Conservation (phyloP, 2,797 vertebrate genomes). For the Garrulus glandarius region DNA sequence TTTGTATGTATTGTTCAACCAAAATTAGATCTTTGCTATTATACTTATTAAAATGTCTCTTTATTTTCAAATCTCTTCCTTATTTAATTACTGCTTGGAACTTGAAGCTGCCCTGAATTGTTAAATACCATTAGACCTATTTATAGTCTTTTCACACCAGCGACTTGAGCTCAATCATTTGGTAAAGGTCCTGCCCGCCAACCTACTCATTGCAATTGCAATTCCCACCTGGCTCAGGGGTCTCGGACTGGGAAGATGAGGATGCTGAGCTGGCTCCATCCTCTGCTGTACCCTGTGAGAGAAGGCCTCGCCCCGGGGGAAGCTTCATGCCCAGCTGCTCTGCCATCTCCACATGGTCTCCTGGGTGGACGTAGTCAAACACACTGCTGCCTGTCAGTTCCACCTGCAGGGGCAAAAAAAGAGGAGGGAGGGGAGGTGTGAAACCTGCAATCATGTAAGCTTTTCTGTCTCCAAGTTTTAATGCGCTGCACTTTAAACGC, state of each 20-base stretch:
- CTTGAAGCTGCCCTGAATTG: conserved; percentile 74
- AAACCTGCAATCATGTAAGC: conserved; percentile 19
- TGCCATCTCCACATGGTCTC: conserved; percentile 97
- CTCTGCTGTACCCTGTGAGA: conserved; percentile 89
- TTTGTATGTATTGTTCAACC: conserved; percentile 71
- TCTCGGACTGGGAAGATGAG: conserved; percentile 94
- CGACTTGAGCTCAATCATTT: conserved; percentile 72
- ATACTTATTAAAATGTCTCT: conserved; percentile 83
- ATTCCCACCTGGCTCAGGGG: conserved; percentile 94
- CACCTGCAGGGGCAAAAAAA: conserved; percentile 81
- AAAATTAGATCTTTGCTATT: conserved; percentile 81
- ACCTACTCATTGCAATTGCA: conserved; percentile 69
- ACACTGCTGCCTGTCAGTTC: conserved; percentile 98
- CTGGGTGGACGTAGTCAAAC: conserved; percentile 97
- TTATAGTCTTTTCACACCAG: conserved; percentile 77
- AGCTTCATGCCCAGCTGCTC: conserved; percentile 99
- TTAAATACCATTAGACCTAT: conserved; percentile 78
- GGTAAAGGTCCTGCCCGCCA: conserved; percentile 76
- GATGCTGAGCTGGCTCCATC: conserved; percentile 95
- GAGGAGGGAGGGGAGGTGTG: neutral
- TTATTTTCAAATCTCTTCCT: conserved; percentile 81
- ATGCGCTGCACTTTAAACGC: neutral
- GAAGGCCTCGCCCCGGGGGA: conserved; percentile 90
- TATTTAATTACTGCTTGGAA: conserved; percentile 80
- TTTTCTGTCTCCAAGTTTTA: conserved; percentile 30